A percentile compares a stretch with the other conserved stretches of the same genome.
Conservation (phyloP, 2,797 vertebrate species). For the Peromyscus nudipes region DNA sequence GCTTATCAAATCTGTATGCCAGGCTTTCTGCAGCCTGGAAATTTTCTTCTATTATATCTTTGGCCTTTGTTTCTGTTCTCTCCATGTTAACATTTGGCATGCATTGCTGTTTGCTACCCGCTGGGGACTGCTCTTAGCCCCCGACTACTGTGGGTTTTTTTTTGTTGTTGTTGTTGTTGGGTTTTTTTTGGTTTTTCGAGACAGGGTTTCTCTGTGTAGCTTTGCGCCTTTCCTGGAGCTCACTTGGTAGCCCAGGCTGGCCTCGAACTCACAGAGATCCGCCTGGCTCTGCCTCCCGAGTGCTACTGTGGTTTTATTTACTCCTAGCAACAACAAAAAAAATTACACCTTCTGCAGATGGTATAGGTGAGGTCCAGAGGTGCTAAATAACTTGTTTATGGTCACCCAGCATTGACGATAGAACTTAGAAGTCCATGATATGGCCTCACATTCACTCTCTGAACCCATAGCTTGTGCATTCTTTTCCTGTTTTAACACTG, state of each 20-base stretch:
- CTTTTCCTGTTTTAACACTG: background rate
- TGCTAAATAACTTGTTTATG: background rate
- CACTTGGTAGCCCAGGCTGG: no score
- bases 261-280: no score
- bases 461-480: no score
- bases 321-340: background rate
- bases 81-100: background rate
- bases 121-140: background rate
- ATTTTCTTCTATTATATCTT: constrained; percentile 33
- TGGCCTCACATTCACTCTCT: background rate
- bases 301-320: background rate
- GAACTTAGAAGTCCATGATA: background rate
- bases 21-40: background rate
- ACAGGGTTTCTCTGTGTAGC: no score
- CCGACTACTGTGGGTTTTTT: no score
- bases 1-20: rapidly evolving
- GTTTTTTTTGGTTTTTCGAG: no score
- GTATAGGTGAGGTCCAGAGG: background rate
- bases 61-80: background rate
- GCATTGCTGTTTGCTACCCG: background rate
- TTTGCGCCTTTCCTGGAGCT: no score
- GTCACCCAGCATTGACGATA: background rate
- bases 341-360: background rate
- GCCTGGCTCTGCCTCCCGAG: no score
- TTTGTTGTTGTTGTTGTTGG: no score